Evolutionary conservation across 2,888 invertebrate genomes (phyloP), one percentile per base, ranked within the genome.

Genomic region (Mimumesa dahlbomi): DNA sequence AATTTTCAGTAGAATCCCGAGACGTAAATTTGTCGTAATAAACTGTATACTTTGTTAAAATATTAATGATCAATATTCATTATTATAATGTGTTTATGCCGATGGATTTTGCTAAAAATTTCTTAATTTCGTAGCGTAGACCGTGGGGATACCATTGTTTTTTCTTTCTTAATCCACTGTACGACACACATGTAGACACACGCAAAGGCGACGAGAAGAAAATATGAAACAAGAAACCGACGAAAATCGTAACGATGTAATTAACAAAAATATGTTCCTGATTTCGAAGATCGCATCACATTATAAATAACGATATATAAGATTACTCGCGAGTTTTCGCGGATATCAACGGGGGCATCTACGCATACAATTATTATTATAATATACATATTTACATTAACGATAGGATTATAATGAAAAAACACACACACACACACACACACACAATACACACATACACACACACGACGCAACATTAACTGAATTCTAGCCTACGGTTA

Each of bases 401-500:
- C 57, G 48, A 66, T 75, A 79, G 66, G 36, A 72, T 43, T 73
- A 72, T n/a, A n/a, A n/a, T n/a, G n/a, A n/a, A n/a, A n/a, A n/a
- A n/a, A n/a, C n/a, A n/a, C n/a, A n/a, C n/a, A 50, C 19, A 67
- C 63, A 71, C 70, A 67, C 59, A 75, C 59, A 57, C 25, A 38
- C 21, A 48, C n/a, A 53, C 42, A 34, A 34, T 7, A 48, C 7
- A 22, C 14, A 50, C 2, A 50, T 21, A 49, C 48, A 57, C 49
- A 50, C 19, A 67, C 63, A 71, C 70, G 72, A 79, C 56, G 71
- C 64, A 74, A 82, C 61, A 73, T 72, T 70, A 73, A 79, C 69
- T 80, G 73, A 77, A 79, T 82, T 86, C 76, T 88, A 88, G 89
- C 89, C 87, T 88, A 88, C 87, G 85, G 79, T 88, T 88, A 87